Evolutionary conservation across 2,888 invertebrate genomes (phyloP).

Genomic region (Drosophila incognita): DNA sequence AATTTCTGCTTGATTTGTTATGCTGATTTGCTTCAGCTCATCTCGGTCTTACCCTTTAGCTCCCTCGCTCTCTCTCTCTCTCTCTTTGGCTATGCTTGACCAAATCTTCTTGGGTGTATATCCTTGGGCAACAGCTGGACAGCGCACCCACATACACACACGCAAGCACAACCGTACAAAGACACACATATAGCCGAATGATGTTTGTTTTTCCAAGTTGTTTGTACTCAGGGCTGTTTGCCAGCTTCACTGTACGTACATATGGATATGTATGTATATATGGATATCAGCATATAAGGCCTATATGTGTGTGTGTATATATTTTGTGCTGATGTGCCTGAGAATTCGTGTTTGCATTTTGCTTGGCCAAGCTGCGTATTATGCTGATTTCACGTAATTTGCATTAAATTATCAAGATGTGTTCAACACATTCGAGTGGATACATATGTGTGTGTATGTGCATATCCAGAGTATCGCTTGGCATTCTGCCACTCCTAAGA

Average conservation of each 20-base stretch:
- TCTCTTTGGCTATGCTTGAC: conserved; percentile 33
- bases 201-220: conserved; percentile 51
- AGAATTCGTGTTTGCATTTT: conserved; percentile 53
- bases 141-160: conserved; percentile 33
- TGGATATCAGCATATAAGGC: neutral
- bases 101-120: conserved; percentile 32
- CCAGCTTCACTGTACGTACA: conserved; percentile 23
- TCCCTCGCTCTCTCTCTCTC: neutral
- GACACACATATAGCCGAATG: conserved; percentile 26
- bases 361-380: conserved; percentile 47
- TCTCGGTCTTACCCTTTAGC: conserved; percentile 29
- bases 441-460: conserved; percentile 20
- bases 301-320: conserved; percentile 10
- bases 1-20: conserved; percentile 81
- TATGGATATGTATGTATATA: neutral
- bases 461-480: neutral
- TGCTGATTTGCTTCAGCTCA: conserved; percentile 68
- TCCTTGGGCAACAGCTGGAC: conserved; percentile 69
- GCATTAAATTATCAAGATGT: conserved; percentile 75
- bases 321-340: conserved; percentile 33
- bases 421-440: conserved; percentile 54
- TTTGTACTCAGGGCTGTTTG: conserved; percentile 42
- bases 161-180: conserved; percentile 3
- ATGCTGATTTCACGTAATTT: conserved; percentile 78
- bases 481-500: conserved; percentile 21